These are phyloP conservation scores for Pygoscelis adeliae DNA, from an alignment of 2,113 vertebrate genomes.

Conservation along the genomic window DNA sequence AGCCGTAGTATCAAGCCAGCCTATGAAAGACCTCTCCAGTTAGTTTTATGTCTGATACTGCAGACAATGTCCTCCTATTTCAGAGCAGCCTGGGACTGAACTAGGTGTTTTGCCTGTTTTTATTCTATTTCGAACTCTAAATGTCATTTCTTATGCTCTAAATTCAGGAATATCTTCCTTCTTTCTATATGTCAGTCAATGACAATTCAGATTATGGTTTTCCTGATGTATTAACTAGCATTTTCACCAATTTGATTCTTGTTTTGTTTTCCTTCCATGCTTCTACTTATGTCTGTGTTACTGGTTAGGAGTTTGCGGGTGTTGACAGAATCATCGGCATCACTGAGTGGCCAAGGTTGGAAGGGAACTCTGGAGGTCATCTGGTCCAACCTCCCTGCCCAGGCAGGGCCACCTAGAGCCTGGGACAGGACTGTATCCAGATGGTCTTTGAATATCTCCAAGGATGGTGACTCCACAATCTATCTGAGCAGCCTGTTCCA, in stretches of 20 bases:
- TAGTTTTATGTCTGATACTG: not conserved
- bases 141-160: not conserved
- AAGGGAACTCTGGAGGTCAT: not conserved
- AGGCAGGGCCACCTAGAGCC: not conserved
- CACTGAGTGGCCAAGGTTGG: not conserved
- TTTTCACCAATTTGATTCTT: not conserved
- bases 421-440: not conserved
- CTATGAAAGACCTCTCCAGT: not conserved
- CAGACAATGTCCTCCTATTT: not conserved
- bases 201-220: not conserved
- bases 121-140: not conserved
- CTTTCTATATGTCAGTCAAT: not conserved
- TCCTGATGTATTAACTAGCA: not conserved
- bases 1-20: not conserved
- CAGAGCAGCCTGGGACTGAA: not conserved
- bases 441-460: not conserved
- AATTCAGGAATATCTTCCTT: not conserved
- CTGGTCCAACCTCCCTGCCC: not conserved
- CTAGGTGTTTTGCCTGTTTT: not conserved
- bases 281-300: not conserved
- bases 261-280: not conserved
- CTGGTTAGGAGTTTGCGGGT: not conserved
- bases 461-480: not conserved
- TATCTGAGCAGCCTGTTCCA: not conserved
- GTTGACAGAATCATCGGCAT: not conserved